phyloP scores from a whole-genome alignment of 1,140 invertebrate genomes.

The Diabrotica virgifera region DNA sequence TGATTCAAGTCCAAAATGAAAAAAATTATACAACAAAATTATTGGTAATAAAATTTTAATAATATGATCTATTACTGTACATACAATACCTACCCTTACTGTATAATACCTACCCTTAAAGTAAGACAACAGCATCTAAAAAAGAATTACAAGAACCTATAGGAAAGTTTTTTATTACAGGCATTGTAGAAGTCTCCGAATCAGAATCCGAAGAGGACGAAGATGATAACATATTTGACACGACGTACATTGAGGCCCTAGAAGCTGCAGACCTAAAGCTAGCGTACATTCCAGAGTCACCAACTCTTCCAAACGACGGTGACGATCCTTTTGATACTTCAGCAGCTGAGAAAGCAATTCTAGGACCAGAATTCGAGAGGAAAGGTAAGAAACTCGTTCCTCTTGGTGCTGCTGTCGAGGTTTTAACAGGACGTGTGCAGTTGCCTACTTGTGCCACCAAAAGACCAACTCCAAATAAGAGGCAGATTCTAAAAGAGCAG shows the following conservation, averaged over 20 bases:
- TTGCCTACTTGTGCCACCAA: slow-evolving; percentile 58
- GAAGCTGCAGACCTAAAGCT: slow-evolving; percentile 82
- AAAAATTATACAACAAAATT: too few relatives aligned
- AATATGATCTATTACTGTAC: too few relatives aligned
- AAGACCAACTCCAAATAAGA: slow-evolving; percentile 48
- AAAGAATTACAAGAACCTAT: slow-evolving; percentile 27
- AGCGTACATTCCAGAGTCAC: slow-evolving; percentile 73
- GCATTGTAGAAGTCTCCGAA: slow-evolving; percentile 58
- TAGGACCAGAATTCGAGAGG: slow-evolving; percentile 67
- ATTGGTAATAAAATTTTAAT: too few relatives aligned
- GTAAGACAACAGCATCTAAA: too few relatives aligned
- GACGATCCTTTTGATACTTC: slow-evolving; percentile 86
- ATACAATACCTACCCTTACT: too few relatives aligned
- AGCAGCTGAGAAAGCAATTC: slow-evolving; percentile 78
- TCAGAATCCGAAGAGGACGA: slow-evolving; percentile 67
- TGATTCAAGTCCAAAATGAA: too few relatives aligned
- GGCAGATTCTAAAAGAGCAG: slow-evolving; percentile 56
- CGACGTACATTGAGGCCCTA: slow-evolving; percentile 79
- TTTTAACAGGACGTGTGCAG: slow-evolving; percentile 76
- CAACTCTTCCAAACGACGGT: slow-evolving; percentile 66
- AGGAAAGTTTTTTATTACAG: slow-evolving; percentile 32
- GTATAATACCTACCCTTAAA: too few relatives aligned
- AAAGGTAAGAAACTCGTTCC: slow-evolving; percentile 78
- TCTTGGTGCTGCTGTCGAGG: slow-evolving; percentile 79
- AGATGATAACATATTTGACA: slow-evolving; percentile 84